Evolutionary conservation across 2,888 invertebrate species (phyloP), one percentile per base, ranked within the genome.

Genomic region (Dolichopus griseipennis): DNA sequence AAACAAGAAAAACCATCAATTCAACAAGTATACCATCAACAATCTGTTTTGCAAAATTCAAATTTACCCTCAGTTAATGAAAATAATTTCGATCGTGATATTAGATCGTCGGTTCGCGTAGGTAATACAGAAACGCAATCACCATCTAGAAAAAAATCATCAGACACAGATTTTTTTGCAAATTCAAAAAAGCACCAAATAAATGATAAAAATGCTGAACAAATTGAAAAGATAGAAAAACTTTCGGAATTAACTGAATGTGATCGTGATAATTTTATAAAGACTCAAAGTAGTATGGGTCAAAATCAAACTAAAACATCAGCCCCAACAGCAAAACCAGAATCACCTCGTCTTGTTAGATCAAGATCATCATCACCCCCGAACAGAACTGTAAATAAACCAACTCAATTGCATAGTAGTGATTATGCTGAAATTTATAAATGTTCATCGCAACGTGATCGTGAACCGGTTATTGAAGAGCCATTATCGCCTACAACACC

Each of bases 181-280:
- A 52, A 52, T 52, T 12, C 2, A 18, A 52, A 52, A 2, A 52
- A 52, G 15, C 27, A 27, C 27, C 3, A 27, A 27, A 5, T 2
- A 27, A 27, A 27, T 27, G 20, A 64, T 61, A 65, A 64, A 67
- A 66, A 67, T 65, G 65, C 18, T 52, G 65, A 20, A 41, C 18
- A n/a, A 22, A 43, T 65, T 66, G 67, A 67, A 61, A 66, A 67
- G 34, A 65, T 63, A 41, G 68, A 52, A 41, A 62, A 68, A 66
- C 65, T 70, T 68, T 72, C 70, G 22, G 68, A 75, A 69, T 70
- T 73, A 71, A 75, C 75, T 74, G 75, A 72, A 75, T 75, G 75
- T 73, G 74, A 75, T 75, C 73, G 74, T 69, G 74, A 74, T 71
- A 69, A 68, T 65, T 71, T 71, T 67, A 69, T 72, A 68, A 67